Base-by-base conservation (phyloP, 2,797 vertebrate species). In the Oreonectes daqikongensis region DNA sequence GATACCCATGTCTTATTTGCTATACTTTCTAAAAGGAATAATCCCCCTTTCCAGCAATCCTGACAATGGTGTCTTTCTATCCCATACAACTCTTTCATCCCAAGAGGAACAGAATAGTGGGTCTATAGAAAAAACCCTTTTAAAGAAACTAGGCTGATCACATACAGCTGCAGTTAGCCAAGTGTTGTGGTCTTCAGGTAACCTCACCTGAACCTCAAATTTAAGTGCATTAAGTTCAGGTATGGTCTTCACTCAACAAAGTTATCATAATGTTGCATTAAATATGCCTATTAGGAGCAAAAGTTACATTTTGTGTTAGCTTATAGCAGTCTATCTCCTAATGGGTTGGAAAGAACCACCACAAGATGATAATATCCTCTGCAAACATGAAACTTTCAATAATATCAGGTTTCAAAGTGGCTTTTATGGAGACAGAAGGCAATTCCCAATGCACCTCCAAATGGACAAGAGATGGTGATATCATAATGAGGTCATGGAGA, bases 321-420 rank as follows among this genome's bases (percentile, higher is more conserved):
- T n/a, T n/a, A n/a, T n/a, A n/a, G n/a, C n/a, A n/a, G n/a, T n/a
- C n/a, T n/a, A 35, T 35, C 8, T 35, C 35, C 35, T 10, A 35
- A 9, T 35, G 35, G 35, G 35, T 42, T 42, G 2, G 12, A 10
- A n/a, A n/a, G 22, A n/a, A 32, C 20, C 17, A n/a, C 24, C n/a
- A 40, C 15, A 9, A 59, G 26, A 63, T 75, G 71, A 83, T 74
- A 77, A 70, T 67, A 77, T 76, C 69, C 44, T 26, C 75, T 22
- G 71, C 80, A 28, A 15, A 22, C 78, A 81, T 85, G 76, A 81
- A 77, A 84, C 20, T 80, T 85, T 75, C 65, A 77, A 78, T 78
- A 83, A 79, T 75, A 82, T 84, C 78, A 65, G 74, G 82, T 77
- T 69, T 64, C 69, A 75, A 75, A 80, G 50, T 42, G 48, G 48